These are phyloP conservation scores for Odiellus spinosus DNA, from an alignment of 2,888 invertebrate species.

Conservation along the genomic window DNA sequence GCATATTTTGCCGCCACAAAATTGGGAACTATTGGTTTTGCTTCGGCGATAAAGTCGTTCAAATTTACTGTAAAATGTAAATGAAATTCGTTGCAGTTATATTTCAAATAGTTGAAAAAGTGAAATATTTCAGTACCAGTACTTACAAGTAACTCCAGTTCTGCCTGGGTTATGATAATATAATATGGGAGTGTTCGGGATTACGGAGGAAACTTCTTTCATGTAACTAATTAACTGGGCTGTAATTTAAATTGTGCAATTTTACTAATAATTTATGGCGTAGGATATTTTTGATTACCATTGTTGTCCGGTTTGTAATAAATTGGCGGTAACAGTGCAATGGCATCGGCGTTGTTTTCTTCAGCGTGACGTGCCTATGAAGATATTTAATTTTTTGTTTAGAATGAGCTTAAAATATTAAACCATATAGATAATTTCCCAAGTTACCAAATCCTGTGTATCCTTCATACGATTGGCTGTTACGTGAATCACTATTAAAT, in stretches of 20 bases:
- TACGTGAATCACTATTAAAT: too few species aligned
- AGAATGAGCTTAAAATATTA: too few species aligned
- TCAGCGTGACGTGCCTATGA: slow-evolving; percentile 50
- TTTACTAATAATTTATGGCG: too few species aligned
- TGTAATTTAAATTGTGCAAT: slow-evolving; percentile 25
- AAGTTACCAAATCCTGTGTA: too few species aligned
- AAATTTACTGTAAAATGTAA: slow-evolving; percentile 6
- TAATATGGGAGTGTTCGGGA: slow-evolving; percentile 56
- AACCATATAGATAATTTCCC: too few species aligned
- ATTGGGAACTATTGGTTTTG: slow-evolving; percentile 40
- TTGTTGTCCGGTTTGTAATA: slow-evolving; percentile 49
- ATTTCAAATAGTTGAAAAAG: too few species aligned
- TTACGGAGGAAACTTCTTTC: slow-evolving; percentile 46
- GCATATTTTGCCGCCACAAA: slow-evolving; percentile 73
- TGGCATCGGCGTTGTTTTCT: slow-evolving; percentile 44
- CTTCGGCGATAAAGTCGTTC: slow-evolving; percentile 10
- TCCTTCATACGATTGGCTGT: too few species aligned
- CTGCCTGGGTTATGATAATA: slow-evolving; percentile 68
- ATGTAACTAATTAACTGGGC: slow-evolving; percentile 49
- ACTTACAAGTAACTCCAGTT: slow-evolving; percentile 49
- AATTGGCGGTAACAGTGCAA: slow-evolving; percentile 56
- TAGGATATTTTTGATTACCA: slow-evolving; percentile 6
- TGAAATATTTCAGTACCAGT: too few species aligned
- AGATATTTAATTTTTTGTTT: too few species aligned
- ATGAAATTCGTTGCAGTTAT: too few species aligned